These are phyloP conservation scores for Bombus consobrinus DNA, from an alignment of 1,140 invertebrate species.

Conservation along the genomic window DNA sequence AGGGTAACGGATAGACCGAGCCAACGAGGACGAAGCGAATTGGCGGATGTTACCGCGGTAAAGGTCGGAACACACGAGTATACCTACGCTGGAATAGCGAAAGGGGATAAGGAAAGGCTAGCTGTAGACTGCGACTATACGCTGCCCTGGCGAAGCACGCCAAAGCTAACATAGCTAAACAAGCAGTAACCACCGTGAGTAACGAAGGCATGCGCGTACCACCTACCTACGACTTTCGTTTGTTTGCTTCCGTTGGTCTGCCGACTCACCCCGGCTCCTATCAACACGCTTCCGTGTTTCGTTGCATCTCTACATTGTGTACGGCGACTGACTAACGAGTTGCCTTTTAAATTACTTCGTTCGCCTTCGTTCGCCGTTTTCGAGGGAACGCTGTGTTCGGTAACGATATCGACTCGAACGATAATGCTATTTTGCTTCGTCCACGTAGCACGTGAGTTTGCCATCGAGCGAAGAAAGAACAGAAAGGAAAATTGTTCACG, in stretches of 20 bases:
- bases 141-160: constrained; percentile 35
- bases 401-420: constrained; percentile 20
- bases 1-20: not conserved
- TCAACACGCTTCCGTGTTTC: constrained; percentile 30
- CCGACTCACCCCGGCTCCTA: not conserved
- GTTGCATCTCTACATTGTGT: not conserved
- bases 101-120: constrained; percentile 57
- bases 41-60: not conserved
- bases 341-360: constrained; percentile 56
- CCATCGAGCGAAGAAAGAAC: not conserved
- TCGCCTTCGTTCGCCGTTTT: not conserved
- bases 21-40: not conserved
- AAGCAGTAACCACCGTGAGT: constrained; percentile 59
- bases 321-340: constrained; percentile 44
- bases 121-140: constrained; percentile 44
- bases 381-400: not conserved
- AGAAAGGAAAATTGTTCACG: not conserved
- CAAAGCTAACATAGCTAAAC: constrained; percentile 66
- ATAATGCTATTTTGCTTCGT: not conserved
- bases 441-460: not conserved
- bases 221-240: constrained; percentile 56
- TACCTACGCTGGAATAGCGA: constrained; percentile 19
- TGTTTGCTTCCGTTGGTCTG: constrained; percentile 33
- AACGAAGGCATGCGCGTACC: constrained; percentile 54
- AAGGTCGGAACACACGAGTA: not conserved